Base-by-base conservation (phyloP, 2,888 invertebrate species). In the Hipparchia semele region DNA sequence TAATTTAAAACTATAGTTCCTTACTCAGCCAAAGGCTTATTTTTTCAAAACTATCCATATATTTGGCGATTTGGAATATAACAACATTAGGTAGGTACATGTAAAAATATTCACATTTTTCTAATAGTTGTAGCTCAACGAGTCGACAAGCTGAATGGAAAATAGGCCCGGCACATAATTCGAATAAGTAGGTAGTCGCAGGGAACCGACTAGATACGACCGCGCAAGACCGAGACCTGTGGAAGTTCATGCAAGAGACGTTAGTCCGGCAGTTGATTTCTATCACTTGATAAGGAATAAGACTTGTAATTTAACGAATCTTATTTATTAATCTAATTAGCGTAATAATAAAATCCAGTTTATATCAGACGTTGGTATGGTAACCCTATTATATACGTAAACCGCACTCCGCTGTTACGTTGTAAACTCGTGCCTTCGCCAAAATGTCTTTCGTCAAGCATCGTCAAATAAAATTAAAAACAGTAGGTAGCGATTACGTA, bases 391-490 rank as follows among this genome's bases (percentile, higher is more conserved):
- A 9, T 33, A 65, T 33, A 23, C 23, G 23, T 23, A 59, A 56
- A 56, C 23, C 46, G 33, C 46, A 10, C 49, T 23, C 49, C 33
- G 23, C 10, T 49, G 58, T 46, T n/a, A 67, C 56, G 0, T 58
- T 33, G 83, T 83, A 80, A 81, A 77, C 75, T 79, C 87, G 88
- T 90, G 89, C 87, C 78, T 81, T 70, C 73, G 74, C 80, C 83
- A 79, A 80, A 83, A 85, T 85, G 80, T 80, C 82, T 87, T 89
- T 90, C 85, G 88, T 84, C 85, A 87, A 79, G 87, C 86, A 82
- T 83, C 83, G 83, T 88, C 66, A 73, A 45, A 69, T 56, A 45
- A 69, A 71, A 51, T 59, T 53, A 46, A 54, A 71, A 12, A 33
- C 60, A 69, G 73, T 60, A 75, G 68, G 73, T 56, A 75, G 71